These are phyloP conservation scores for Agrotis clavis DNA, from an alignment of 2,888 invertebrate species.

Conservation along the genomic window DNA sequence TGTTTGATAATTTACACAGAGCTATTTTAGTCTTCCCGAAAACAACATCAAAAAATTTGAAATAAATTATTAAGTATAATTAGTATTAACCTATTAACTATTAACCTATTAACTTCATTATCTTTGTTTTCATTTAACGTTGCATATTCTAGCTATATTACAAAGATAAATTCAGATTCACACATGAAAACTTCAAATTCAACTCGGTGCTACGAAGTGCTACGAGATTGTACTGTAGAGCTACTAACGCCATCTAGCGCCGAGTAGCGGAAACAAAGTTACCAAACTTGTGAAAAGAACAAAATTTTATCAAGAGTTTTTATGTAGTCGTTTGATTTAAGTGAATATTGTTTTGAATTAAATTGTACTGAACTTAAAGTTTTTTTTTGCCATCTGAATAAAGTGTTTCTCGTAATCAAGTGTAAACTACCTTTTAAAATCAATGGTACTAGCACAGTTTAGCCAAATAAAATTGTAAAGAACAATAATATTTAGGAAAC, in stretches of 20 bases:
- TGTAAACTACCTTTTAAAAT: no score
- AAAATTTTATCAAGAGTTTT: background rate
- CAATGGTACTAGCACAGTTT: no score
- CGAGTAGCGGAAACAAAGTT: conserved; percentile 77
- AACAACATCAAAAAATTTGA: background rate
- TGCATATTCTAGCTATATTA: background rate
- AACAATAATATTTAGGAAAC: no score
- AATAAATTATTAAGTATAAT: background rate
- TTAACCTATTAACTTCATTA: no score
- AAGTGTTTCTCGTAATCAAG: no score
- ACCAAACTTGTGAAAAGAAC: background rate
- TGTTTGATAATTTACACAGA: no score
- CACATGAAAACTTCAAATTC: conserved; percentile 10
- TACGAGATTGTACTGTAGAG: background rate
- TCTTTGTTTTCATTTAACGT: background rate
- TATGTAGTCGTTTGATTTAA: background rate
- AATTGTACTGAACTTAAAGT: background rate
- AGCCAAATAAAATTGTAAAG: no score
- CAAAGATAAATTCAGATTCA: background rate
- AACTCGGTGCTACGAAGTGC: conserved; percentile 30
- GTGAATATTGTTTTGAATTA: background rate
- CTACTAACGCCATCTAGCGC: conserved; percentile 81
- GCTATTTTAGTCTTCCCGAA: background rate
- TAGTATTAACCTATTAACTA: no score
- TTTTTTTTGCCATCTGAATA: no score